These are phyloP conservation scores for Nematopogon swammerdamellus DNA, from an alignment of 2,888 invertebrate genomes.

Conservation along the genomic window DNA sequence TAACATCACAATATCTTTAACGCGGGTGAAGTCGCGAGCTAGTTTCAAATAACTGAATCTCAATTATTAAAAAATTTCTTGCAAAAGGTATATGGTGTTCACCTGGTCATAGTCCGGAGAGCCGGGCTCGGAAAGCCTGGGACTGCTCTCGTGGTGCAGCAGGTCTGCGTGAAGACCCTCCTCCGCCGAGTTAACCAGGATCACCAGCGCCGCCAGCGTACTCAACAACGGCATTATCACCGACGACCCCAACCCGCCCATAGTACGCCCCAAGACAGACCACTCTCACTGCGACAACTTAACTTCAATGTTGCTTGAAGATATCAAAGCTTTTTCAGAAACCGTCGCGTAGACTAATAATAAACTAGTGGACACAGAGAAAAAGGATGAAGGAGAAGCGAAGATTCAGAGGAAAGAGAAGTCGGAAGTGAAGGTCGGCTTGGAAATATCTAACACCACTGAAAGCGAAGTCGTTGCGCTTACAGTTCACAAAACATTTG, in stretches of 20 bases:
- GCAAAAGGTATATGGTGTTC: too few species aligned
- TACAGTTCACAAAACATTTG: neutral
- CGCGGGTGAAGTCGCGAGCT: too few species aligned
- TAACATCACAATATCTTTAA: too few species aligned
- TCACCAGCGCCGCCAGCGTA: constrained; percentile 47
- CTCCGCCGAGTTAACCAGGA: constrained; percentile 43
- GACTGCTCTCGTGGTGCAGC: constrained; percentile 25
- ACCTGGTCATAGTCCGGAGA: constrained; percentile 34
- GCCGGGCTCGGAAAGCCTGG: constrained; percentile 26
- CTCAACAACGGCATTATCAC: constrained; percentile 40
- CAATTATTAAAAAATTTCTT: too few species aligned
- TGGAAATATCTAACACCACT: neutral
- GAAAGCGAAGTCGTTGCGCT: neutral
- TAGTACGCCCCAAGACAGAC: constrained; percentile 24
- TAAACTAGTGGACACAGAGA: too few species aligned
- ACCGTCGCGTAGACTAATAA: too few species aligned
- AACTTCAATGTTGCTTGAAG: too few species aligned
- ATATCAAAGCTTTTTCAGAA: too few species aligned
- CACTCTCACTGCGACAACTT: too few species aligned
- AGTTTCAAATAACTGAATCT: too few species aligned
- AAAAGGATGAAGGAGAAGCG: neutral
- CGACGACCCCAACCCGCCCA: constrained; percentile 24
- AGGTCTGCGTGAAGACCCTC: constrained; percentile 32
- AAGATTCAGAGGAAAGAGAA: neutral
- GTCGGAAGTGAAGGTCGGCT: neutral